Evolutionary conservation across 2,888 invertebrate genomes (phyloP).

Genomic region (Podabrus alpinus): DNA sequence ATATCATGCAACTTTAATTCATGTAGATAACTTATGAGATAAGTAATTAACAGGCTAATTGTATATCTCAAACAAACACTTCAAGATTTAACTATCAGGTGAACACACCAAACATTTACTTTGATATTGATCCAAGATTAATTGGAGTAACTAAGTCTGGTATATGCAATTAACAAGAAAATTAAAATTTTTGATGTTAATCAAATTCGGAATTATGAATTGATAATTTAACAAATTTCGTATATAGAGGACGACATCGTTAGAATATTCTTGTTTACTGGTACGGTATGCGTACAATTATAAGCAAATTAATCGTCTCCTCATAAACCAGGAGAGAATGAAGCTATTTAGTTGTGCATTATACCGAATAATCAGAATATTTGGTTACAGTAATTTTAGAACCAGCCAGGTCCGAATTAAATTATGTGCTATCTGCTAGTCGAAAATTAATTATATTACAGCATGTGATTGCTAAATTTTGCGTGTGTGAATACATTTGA

Average conservation of each 20-base stretch:
- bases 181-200: neutral
- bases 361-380: constrained; percentile 17
- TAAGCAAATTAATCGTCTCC: constrained; percentile 15
- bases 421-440: constrained; percentile 12
- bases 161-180: neutral
- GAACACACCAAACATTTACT: neutral
- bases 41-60: neutral
- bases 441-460: constrained; percentile 10
- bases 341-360: constrained; percentile 17
- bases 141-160: neutral
- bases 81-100: neutral
- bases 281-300: constrained; percentile 19
- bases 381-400: constrained; percentile 17
- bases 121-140: neutral
- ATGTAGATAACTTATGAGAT: neutral
- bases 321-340: constrained; percentile 13
- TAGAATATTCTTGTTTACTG: constrained; percentile 9
- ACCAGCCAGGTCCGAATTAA: constrained; percentile 15
- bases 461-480: constrained; percentile 9
- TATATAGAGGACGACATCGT: neutral
- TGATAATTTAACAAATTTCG: neutral
- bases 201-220: neutral
- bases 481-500: constrained; percentile 2
- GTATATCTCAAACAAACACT: neutral
- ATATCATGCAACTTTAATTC: neutral